A percentile compares a stretch with the other conserved stretches of the same genome.
These are phyloP conservation scores for Atrichornis clamosus DNA, from an alignment of 2,113 vertebrate genomes.

Conservation along the genomic window DNA sequence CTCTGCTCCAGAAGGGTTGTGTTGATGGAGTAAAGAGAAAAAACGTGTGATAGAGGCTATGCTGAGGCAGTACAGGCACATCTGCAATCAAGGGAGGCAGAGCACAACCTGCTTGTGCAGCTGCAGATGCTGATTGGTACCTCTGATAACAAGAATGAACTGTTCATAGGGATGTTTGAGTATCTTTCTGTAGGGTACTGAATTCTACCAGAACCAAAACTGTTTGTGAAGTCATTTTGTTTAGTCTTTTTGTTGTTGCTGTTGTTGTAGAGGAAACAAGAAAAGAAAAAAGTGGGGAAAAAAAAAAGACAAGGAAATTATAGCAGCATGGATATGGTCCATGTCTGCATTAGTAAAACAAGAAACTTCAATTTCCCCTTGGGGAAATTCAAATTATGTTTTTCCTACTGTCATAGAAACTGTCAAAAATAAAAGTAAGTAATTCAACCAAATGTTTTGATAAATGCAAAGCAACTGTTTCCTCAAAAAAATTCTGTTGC, in stretches of 20 bases:
- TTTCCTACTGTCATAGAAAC: not conserved
- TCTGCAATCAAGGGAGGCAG: not conserved
- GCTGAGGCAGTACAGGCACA: not conserved
- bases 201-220: not conserved
- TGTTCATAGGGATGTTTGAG: not conserved
- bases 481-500: not conserved
- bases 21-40: not conserved
- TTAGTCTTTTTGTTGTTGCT: not conserved
- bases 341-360: not conserved
- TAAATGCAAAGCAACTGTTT: not conserved
- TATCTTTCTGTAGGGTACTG: not conserved
- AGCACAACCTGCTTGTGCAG: not conserved
- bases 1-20: not conserved
- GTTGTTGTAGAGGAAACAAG: not conserved
- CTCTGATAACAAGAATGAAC: not conserved
- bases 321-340: not conserved
- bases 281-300: not conserved
- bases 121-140: not conserved
- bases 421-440: not conserved
- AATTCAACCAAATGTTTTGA: not conserved
- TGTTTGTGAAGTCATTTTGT: not conserved
- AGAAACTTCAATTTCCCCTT: not conserved
- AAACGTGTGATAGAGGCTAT: not conserved
- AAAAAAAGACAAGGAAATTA: not conserved
- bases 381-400: not conserved